A percentile compares a stretch with the other conserved stretches of the same genome.
phyloP scores from a whole-genome alignment of 2,888 invertebrate species.

The Agrotis exclamationis region DNA sequence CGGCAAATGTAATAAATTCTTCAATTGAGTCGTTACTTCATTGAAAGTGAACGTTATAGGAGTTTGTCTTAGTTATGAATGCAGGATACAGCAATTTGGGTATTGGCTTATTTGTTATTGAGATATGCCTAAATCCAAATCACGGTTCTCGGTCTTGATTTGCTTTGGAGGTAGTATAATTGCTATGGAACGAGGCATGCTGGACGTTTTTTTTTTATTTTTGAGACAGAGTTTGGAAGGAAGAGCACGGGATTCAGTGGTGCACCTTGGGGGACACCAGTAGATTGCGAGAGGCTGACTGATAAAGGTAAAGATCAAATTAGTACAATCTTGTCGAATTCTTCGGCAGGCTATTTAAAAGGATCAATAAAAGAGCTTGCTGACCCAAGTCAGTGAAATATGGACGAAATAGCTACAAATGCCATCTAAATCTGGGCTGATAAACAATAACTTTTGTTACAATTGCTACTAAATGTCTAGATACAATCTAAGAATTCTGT shows the following conservation, averaged over 20 bases:
- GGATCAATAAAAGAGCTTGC: background rate
- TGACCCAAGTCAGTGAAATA: background rate
- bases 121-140: constrained; percentile 33
- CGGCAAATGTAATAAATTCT: constrained; percentile 68
- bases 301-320: background rate
- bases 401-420: constrained; percentile 9
- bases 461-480: constrained; percentile 19
- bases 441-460: constrained; percentile 22
- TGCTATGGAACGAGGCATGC: no score
- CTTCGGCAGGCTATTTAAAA: background rate
- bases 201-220: no score
- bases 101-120: constrained; percentile 48
- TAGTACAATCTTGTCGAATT: background rate
- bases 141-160: constrained; percentile 30
- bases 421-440: background rate
- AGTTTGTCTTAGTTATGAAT: constrained; percentile 45
- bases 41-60: constrained; percentile 66
- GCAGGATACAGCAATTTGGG: constrained; percentile 54
- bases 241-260: no score
- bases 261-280: no score
- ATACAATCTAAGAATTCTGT: constrained; percentile 22
- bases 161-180: background rate
- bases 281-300: no score
- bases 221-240: no score
- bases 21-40: constrained; percentile 65